phyloP scores from a whole-genome alignment of 2,113 vertebrate genomes.

The Illadopsis cleaveri region DNA sequence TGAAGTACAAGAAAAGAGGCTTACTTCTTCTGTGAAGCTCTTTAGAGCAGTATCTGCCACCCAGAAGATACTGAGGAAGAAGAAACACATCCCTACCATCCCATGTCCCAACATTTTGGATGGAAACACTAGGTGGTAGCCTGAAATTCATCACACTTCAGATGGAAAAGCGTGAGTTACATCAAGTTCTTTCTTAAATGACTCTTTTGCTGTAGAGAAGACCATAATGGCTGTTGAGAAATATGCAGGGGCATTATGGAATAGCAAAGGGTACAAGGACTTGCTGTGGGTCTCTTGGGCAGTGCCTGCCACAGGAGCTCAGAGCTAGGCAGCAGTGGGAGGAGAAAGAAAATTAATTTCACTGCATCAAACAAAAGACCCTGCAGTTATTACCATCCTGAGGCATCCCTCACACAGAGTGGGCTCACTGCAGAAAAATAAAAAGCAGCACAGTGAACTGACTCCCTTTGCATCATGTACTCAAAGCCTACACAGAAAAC shows the following conservation, averaged over 20 bases:
- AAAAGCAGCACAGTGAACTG: neutral
- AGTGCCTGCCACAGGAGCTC: neutral
- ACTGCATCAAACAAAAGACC: neutral
- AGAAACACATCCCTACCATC: neutral
- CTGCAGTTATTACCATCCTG: neutral
- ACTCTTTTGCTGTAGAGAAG: neutral
- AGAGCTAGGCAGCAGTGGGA: neutral
- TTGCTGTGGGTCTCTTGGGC: neutral
- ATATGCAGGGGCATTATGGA: neutral
- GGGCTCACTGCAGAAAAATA: neutral
- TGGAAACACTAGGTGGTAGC: neutral
- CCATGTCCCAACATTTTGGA: neutral
- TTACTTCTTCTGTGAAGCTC: neutral
- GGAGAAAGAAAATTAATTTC: neutral
- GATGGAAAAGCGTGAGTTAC: neutral
- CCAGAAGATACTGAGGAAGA: neutral
- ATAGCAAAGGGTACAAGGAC: neutral
- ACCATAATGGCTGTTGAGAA: neutral
- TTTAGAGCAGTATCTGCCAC: neutral
- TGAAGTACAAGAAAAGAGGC: neutral
- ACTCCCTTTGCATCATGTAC: neutral
- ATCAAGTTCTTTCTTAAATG: neutral
- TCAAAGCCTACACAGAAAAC: neutral
- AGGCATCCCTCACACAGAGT: neutral
- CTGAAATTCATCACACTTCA: neutral